These are phyloP conservation scores for Ornithoptera priamus DNA, from an alignment of 2,888 invertebrate genomes.

Conservation along the genomic window DNA sequence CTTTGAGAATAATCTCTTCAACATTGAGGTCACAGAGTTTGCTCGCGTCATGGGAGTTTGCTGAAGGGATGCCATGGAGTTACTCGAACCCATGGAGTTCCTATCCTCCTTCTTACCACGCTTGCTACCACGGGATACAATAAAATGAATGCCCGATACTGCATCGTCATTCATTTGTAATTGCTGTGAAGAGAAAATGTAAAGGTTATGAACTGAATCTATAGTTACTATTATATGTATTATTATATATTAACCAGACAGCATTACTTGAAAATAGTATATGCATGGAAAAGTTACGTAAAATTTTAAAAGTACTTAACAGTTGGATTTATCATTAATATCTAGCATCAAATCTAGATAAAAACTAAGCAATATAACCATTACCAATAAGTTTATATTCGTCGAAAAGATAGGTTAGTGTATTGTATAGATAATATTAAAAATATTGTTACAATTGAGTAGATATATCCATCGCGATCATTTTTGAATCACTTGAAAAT, in stretches of 20 bases:
- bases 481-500: neutral
- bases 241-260: neutral
- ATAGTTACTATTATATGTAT: neutral
- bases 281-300: no score
- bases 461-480: neutral
- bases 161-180: conserved; percentile 84
- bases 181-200: conserved; percentile 52
- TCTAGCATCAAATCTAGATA: no score
- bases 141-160: conserved; percentile 87
- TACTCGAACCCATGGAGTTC: conserved; percentile 72
- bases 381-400: neutral
- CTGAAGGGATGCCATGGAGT: conserved; percentile 80
- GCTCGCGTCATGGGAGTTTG: conserved; percentile 85
- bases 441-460: neutral
- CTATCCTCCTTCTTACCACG: conserved; percentile 68
- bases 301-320: no score
- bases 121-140: conserved; percentile 78
- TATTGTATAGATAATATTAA: neutral
- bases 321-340: no score
- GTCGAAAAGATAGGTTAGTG: neutral
- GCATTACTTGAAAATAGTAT: neutral
- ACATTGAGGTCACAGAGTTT: conserved; percentile 88
- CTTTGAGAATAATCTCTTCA: conserved; percentile 87
- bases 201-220: neutral
- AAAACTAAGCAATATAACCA: no score